These are phyloP conservation scores for Sinocyclocheilus anophthalmus DNA, from an alignment of 2,113 vertebrate genomes.

Conservation along the genomic window DNA sequence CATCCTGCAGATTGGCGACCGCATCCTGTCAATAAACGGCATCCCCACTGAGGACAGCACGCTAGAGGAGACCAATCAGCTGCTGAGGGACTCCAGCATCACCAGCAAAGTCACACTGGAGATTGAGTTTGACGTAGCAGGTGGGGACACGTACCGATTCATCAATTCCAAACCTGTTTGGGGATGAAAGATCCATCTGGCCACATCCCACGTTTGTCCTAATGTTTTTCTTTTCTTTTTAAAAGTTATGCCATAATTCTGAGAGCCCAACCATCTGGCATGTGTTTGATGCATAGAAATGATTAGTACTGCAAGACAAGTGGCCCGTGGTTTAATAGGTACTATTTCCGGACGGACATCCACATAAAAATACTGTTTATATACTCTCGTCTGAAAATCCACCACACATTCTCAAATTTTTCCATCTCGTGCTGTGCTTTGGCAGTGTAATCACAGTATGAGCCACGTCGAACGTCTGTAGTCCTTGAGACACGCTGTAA, in stretches of 20 bases:
- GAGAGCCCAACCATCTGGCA: conserved; percentile 26
- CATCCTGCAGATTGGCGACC: conserved; percentile 94
- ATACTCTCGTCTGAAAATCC: conserved; percentile 8
- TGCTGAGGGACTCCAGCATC: conserved; percentile 93
- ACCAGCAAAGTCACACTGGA: conserved; percentile 94
- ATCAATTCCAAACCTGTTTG: conserved; percentile 11
- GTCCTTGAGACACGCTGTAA: neutral
- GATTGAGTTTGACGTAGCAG: conserved; percentile 98
- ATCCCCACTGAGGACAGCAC: conserved; percentile 96
- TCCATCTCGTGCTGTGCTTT: conserved; percentile 36
- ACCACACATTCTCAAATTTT: neutral
- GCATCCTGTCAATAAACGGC: conserved; percentile 94
- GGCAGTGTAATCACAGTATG: conserved; percentile 10
- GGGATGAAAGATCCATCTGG: conserved; percentile 16
- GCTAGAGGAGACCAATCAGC: conserved; percentile 96
- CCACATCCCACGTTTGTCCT: neutral
- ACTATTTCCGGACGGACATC: neutral
- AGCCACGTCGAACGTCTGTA: neutral
- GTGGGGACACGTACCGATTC: conserved; percentile 67
- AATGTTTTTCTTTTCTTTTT: neutral
- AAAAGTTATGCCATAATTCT: neutral
- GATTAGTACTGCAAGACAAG: conserved; percentile 5
- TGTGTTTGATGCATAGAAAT: conserved; percentile 32
- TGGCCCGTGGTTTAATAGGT: conserved; percentile 3
- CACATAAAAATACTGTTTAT: neutral